These are phyloP conservation scores for Flabesymbios commensalis DNA, from an alignment of 2,888 invertebrate species.

Conservation along the genomic window DNA sequence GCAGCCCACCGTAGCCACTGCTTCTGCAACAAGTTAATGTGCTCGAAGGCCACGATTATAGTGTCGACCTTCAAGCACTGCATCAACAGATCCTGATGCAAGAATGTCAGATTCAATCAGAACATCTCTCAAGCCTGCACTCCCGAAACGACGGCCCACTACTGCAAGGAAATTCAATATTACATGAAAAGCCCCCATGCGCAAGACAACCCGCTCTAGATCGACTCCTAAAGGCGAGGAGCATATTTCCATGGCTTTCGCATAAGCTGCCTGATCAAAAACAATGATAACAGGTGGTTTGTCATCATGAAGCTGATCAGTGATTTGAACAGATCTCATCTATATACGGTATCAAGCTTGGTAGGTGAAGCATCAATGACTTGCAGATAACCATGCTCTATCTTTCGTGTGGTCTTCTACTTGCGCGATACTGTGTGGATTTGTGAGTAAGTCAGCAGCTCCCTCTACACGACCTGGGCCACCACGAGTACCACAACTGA, in stretches of 20 bases:
- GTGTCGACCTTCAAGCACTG: not conserved
- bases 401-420: too few species aligned
- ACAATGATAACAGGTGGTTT: not conserved
- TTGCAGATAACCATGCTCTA: too few species aligned
- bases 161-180: not conserved
- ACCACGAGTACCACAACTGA: too few species aligned
- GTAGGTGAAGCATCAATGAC: too few species aligned
- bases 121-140: not conserved
- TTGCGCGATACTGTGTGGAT: too few species aligned
- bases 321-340: too few species aligned
- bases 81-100: not conserved
- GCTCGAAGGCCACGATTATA: not conserved
- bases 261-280: not conserved
- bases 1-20: not conserved
- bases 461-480: too few species aligned
- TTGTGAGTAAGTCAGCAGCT: too few species aligned
- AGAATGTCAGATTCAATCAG: not conserved
- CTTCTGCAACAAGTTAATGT: not conserved
- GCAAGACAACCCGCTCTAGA: not conserved
- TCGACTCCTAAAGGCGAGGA: not conserved
- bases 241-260: not conserved
- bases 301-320: not conserved
- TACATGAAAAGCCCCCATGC: not conserved
- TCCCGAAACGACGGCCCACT: not conserved
- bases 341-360: too few species aligned